A percentile compares a stretch with the other conserved stretches of the same genome.
Evolutionary conservation across 2,888 invertebrate genomes (phyloP).

Genomic region (Sarcophaga variegata): DNA sequence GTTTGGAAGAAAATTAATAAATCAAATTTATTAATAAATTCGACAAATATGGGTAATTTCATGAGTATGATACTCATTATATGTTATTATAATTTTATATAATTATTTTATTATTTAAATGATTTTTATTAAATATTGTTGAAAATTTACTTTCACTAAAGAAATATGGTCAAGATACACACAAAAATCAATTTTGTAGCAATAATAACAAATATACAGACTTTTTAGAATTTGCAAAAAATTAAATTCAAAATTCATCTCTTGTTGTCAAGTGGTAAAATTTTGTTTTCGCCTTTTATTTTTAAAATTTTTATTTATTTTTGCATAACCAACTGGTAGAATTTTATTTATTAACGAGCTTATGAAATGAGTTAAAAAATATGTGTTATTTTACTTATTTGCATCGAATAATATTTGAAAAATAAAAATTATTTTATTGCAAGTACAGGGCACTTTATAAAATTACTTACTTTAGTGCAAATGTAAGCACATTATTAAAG

Average conservation of each 20-base stretch:
- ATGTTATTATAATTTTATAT: too few species aligned
- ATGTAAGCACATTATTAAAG: too few species aligned
- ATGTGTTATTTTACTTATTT: conserved; percentile 1
- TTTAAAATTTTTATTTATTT: conserved; percentile 4
- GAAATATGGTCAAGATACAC: not conserved
- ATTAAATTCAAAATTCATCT: conserved; percentile 8
- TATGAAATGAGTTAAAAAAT: not conserved
- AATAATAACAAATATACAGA: not conserved
- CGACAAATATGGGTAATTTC: not conserved
- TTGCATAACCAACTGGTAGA: conserved; percentile 4
- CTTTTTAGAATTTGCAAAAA: not conserved
- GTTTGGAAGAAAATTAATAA: conserved; percentile 24
- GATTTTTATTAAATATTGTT: not conserved
- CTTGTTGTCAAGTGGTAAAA: conserved; percentile 4
- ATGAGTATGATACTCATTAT: too few species aligned
- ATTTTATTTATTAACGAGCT: not conserved
- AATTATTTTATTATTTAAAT: too few species aligned
- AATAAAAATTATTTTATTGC: not conserved
- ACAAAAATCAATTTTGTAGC: conserved; percentile 12
- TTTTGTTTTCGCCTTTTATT: conserved; percentile 3
- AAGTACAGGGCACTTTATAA: not conserved
- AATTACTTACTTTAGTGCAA: too few species aligned
- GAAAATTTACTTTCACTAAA: not conserved
- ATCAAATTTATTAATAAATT: conserved; percentile 3
- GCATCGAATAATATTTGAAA: too few species aligned